phyloP scores from a whole-genome alignment of 2,888 invertebrate species.

The Luffia ferchaultella region DNA sequence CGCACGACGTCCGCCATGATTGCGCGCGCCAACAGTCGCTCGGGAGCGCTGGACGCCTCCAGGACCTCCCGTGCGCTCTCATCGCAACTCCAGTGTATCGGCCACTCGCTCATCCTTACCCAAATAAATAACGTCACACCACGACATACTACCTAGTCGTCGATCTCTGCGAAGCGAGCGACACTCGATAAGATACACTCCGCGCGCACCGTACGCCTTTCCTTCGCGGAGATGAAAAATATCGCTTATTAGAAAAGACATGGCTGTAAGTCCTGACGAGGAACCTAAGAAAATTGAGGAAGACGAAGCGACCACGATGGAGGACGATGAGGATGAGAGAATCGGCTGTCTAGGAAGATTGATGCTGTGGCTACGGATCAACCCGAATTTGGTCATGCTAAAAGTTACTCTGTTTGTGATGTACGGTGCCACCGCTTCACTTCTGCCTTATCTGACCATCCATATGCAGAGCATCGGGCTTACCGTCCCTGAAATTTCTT shows the following conservation, averaged over 20 bases:
- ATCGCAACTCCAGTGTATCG: conserved; percentile 2
- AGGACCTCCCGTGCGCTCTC: conserved; percentile 38
- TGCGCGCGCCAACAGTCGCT: conserved; percentile 42
- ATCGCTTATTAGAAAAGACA: not conserved
- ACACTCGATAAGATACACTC: conserved; percentile 57
- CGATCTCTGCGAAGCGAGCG: conserved; percentile 27
- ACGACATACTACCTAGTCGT: conserved; percentile 25
- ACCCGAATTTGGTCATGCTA: conserved; percentile 80
- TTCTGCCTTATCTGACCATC: conserved; percentile 86
- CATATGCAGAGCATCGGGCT: conserved; percentile 92
- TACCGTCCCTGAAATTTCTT: conserved; percentile 85
- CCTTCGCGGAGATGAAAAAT: not conserved
- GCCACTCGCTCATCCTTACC: conserved; percentile 21
- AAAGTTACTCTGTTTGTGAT: conserved; percentile 84
- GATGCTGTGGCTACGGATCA: conserved; percentile 66
- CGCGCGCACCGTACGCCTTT: conserved; percentile 19
- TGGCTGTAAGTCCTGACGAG: conserved; percentile 11
- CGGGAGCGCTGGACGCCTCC: conserved; percentile 47
- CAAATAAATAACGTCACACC: conserved; percentile 43
- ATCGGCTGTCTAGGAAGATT: conserved; percentile 46
- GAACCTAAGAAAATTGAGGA: conserved; percentile 48
- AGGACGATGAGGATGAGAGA: conserved; percentile 45
- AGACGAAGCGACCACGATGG: conserved; percentile 48
- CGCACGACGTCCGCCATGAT: conserved; percentile 49
- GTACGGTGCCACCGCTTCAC: conserved; percentile 85